Percentiles rank a stretch among this genome's conserved stretches.
Evolutionary conservation across 2,888 invertebrate genomes (phyloP).

Genomic region (Drosophila kambysellisi): DNA sequence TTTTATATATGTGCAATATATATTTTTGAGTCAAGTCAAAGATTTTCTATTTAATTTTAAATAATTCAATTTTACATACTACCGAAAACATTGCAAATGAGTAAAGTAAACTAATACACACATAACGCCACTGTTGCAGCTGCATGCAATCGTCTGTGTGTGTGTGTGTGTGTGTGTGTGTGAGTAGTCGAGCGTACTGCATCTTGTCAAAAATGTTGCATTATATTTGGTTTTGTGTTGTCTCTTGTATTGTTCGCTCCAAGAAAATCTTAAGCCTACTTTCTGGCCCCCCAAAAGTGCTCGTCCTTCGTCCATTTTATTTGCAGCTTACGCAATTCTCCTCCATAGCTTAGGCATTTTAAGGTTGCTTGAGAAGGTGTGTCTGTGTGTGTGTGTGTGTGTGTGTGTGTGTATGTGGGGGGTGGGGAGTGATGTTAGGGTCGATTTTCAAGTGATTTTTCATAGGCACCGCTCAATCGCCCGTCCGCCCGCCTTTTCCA

Average conservation of each 20-base stretch:
- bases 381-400: neutral
- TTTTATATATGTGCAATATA: slow-evolving; percentile 8
- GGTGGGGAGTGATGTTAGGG: slow-evolving; percentile 5
- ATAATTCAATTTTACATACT: slow-evolving; percentile 81
- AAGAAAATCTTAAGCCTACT: slow-evolving; percentile 76
- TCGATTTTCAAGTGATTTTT: slow-evolving; percentile 72
- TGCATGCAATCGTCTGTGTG: slow-evolving; percentile 26
- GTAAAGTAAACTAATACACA: slow-evolving; percentile 69
- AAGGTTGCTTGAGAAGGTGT: slow-evolving; percentile 1
- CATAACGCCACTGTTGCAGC: slow-evolving; percentile 40
- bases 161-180: slow-evolving; percentile 25
- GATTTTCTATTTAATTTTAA: slow-evolving; percentile 81
- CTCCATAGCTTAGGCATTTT: slow-evolving; percentile 48
- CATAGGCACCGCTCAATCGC: slow-evolving; percentile 36
- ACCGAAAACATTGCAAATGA: slow-evolving; percentile 78
- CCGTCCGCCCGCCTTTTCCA: slow-evolving; percentile 28
- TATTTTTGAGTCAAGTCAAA: slow-evolving; percentile 71
- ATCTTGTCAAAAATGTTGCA: slow-evolving; percentile 77
- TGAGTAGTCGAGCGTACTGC: slow-evolving; percentile 54
- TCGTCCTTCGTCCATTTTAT: slow-evolving; percentile 43
- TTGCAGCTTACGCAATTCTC: slow-evolving; percentile 53
- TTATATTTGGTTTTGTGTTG: slow-evolving; percentile 73
- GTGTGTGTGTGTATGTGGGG: neutral
- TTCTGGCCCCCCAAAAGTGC: slow-evolving; percentile 23
- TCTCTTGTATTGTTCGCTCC: slow-evolving; percentile 59